Base-by-base conservation (phyloP, 2,888 invertebrate genomes). In the Drosophila engyochracea region DNA sequence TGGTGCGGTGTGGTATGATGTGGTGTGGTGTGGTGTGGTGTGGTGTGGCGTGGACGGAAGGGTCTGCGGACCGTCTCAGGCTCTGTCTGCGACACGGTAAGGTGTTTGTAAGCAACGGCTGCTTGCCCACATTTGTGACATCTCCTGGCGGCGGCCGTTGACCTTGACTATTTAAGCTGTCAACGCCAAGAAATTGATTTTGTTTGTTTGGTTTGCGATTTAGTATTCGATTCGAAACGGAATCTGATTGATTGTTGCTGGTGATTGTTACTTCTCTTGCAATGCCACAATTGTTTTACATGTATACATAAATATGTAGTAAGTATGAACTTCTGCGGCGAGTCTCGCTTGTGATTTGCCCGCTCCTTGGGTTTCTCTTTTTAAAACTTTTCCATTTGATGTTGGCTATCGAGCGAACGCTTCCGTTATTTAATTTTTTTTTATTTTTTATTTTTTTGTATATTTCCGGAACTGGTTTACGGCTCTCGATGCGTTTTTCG, bases 161-260 rank as follows among this genome's bases (percentile, higher is more conserved):
- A 82, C 84, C 84, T 82, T 84, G 79, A 69, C 72, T 82, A 64
- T 74, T 81, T 66, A 73, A 63, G 69, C 74, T 66, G 70, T 74
- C 66, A 66, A 55, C 63, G 51, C 30, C 64, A 65, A 19, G 12
- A 33, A 58, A 35, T 28, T 54, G 28, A 47, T 55, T 22, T 57
- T 44, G 41, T 35, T 53, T 54, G 7, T 37, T 12, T 28, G 4
- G 6, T 28, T 6, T 37, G 19, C 37, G 39, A 30, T 62, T 70
- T 53, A n/a, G 10, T 61, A 49, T 65, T 49, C 33, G 55, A 49
- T 68, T 37, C 12, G 30, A 5, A 41, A 64, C 65, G n/a, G 35
- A 44, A 44, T 16, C 65, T 64, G 69, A 63, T 75, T 57, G 78
- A 78, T 81, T 79, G 68, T 68, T 81, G 81, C 61, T 54, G 62